phyloP scores from a whole-genome alignment of 2,888 invertebrate genomes.

The Folsomia manolachei region DNA sequence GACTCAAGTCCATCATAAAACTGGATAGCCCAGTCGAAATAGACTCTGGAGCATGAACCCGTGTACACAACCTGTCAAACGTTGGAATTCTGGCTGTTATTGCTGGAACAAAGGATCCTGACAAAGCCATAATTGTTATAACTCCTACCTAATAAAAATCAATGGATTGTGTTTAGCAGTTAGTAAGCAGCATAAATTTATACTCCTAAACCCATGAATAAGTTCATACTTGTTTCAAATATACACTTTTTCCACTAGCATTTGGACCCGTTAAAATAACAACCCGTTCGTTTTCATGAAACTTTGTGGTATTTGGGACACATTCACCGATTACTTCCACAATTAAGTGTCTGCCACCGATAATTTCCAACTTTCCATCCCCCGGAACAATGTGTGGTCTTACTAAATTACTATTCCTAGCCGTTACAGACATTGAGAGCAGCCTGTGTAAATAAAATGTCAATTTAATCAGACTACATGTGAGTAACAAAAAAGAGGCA shows the following conservation, averaged over 20 bases:
- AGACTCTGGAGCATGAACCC: slow-evolving; percentile 74
- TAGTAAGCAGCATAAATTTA: too few species aligned
- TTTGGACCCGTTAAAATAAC: slow-evolving; percentile 87
- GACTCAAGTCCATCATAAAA: slow-evolving; percentile 78
- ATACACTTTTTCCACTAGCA: slow-evolving; percentile 87
- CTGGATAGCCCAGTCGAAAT: slow-evolving; percentile 76
- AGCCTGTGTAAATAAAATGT: slow-evolving; percentile 62
- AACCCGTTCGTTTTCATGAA: slow-evolving; percentile 60
- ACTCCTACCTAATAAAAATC: slow-evolving; percentile 62
- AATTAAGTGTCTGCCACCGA: slow-evolving; percentile 73
- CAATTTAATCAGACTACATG: background rate
- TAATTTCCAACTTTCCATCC: slow-evolving; percentile 62
- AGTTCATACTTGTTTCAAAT: slow-evolving; percentile 86
- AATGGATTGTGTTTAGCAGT: too few species aligned
- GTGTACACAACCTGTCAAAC: slow-evolving; percentile 70
- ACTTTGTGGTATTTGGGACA: slow-evolving; percentile 70
- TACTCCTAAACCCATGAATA: slow-evolving; percentile 53
- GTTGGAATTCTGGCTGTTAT: slow-evolving; percentile 68
- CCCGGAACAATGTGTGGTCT: slow-evolving; percentile 62
- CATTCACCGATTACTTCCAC: slow-evolving; percentile 62
- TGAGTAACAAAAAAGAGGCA: background rate
- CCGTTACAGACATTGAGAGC: slow-evolving; percentile 65
- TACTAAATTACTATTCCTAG: slow-evolving; percentile 64
- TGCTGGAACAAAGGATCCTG: slow-evolving; percentile 87
- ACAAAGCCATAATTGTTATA: slow-evolving; percentile 78